Evolutionary conservation across 1,140 invertebrate genomes (phyloP).

Genomic region (Drosophila funebris): DNA sequence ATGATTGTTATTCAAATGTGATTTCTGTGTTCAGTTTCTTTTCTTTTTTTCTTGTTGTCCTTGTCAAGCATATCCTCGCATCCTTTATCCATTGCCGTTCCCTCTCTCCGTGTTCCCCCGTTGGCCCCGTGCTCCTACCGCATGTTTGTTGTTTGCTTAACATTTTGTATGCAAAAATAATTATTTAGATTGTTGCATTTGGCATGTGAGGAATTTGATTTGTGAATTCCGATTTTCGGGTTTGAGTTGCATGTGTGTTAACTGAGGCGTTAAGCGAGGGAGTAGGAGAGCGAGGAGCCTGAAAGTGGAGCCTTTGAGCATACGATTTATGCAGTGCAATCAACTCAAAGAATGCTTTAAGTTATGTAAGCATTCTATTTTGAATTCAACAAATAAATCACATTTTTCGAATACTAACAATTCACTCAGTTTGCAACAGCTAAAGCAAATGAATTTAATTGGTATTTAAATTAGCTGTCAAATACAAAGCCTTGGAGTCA

Average conservation of each 20-base stretch:
- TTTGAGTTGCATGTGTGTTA: slow-evolving; percentile 28
- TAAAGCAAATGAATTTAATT: background rate
- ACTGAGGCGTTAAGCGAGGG: background rate
- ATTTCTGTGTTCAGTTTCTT: slow-evolving; percentile 58
- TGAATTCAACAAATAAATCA: background rate
- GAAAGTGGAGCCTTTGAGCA: slow-evolving; percentile 10
- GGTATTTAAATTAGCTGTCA: too few species aligned
- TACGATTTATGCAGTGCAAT: slow-evolving; percentile 1
- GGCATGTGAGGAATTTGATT: slow-evolving; percentile 43
- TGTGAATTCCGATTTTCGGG: slow-evolving; percentile 16
- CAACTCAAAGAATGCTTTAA: slow-evolving; percentile 1
- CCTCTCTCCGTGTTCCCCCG: background rate
- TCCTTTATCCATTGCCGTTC: slow-evolving; percentile 24
- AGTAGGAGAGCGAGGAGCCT: background rate
- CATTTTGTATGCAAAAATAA: slow-evolving; percentile 81
- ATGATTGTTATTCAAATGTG: slow-evolving; percentile 82
- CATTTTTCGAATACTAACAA: background rate
- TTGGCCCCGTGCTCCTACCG: background rate
- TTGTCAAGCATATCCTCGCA: slow-evolving; percentile 28
- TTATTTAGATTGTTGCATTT: slow-evolving; percentile 79
- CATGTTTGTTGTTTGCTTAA: slow-evolving; percentile 69
- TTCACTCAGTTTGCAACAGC: background rate
- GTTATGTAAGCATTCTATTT: background rate
- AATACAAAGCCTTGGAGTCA: too few species aligned
- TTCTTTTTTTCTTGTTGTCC: slow-evolving; percentile 34